Evolutionary conservation across 2,113 vertebrate genomes (phyloP).

Genomic region (Pogona vitticeps): DNA sequence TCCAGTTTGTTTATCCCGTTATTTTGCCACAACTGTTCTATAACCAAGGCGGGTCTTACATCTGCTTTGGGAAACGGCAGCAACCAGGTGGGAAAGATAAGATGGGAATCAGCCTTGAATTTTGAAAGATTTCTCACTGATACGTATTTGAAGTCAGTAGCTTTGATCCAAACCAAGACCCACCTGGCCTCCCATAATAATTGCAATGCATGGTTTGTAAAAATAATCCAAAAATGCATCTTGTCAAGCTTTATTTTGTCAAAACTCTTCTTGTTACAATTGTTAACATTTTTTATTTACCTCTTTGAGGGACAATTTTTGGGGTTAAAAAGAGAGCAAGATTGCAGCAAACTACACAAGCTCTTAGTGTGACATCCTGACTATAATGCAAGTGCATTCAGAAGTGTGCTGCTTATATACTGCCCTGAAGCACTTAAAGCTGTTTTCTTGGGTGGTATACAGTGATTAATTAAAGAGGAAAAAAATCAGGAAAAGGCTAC

Average conservation of each 20-base stretch:
- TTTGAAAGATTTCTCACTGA: not conserved
- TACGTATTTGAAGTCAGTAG: not conserved
- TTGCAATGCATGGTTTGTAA: not conserved
- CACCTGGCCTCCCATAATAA: not conserved
- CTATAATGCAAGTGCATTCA: not conserved
- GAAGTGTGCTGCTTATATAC: too few species aligned
- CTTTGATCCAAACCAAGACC: not conserved
- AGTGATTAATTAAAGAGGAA: too few species aligned
- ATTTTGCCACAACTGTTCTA: not conserved
- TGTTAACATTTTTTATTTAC: not conserved
- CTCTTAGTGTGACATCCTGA: not conserved
- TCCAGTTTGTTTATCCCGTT: not conserved
- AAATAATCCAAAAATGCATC: not conserved
- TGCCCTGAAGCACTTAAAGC: too few species aligned
- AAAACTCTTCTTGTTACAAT: not conserved
- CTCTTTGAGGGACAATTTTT: not conserved
- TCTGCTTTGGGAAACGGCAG: not conserved
- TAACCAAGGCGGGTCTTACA: too few species aligned
- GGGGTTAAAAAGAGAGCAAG: not conserved
- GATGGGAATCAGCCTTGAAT: not conserved
- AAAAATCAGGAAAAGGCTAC: too few species aligned
- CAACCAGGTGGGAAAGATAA: not conserved
- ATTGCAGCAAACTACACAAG: not conserved
- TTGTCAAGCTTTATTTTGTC: not conserved
- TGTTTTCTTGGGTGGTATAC: too few species aligned